Conservation (phyloP, 2,888 invertebrate species). For the Aphelenchoides bicaudatus region DNA sequence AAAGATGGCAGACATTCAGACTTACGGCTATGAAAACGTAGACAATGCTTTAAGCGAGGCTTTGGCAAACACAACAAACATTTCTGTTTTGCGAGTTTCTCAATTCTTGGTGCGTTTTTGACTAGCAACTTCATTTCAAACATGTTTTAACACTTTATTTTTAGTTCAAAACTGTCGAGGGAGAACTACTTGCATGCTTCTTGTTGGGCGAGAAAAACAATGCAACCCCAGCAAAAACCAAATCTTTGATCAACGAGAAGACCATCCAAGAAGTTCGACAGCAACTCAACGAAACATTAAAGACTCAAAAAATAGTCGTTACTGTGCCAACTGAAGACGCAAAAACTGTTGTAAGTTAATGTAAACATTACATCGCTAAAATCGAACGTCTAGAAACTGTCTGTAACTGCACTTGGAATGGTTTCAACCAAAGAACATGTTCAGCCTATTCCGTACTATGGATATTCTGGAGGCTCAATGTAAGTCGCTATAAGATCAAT, state of each 20-base stretch:
- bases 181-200: conserved; percentile 26
- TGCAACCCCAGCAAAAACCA: conserved; percentile 24
- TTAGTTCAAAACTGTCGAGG: conserved; percentile 25
- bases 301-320: conserved; percentile 11
- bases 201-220: conserved; percentile 25
- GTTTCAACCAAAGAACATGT: conserved; percentile 16
- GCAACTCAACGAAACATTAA: conserved; percentile 25
- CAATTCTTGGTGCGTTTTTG: conserved; percentile 23
- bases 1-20: conserved; percentile 4
- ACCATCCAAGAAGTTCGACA: conserved; percentile 19
- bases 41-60: conserved; percentile 27
- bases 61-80: conserved; percentile 26
- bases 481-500: too few relatives aligned
- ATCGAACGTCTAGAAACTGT: conserved; percentile 18
- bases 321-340: conserved; percentile 19
- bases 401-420: conserved; percentile 23
- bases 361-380: neutral
- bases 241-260: conserved; percentile 2
- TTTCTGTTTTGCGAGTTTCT: conserved; percentile 28
- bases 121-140: conserved; percentile 22
- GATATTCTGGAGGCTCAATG: conserved; percentile 34
- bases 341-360: conserved; percentile 21
- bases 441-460: conserved; percentile 27
- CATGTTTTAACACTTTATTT: too few relatives aligned
- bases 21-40: conserved; percentile 29